Evolutionary conservation across 2,888 invertebrate species (phyloP).

Genomic region (Nemurella pictetii): DNA sequence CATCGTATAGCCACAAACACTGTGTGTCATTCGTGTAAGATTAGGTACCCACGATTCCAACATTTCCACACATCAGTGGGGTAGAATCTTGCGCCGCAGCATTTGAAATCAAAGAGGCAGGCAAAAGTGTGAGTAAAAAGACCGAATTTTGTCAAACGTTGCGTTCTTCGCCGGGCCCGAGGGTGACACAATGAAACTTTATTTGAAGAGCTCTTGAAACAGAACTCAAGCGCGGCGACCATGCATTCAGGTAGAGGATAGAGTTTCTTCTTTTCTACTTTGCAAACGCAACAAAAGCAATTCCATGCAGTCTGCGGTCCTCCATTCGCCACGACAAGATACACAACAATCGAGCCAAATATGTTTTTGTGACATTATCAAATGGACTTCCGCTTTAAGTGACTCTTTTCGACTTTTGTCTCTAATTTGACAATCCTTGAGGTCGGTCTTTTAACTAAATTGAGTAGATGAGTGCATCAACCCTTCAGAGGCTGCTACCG

Average conservation of each 20-base stretch:
- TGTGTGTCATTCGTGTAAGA: too few relatives aligned
- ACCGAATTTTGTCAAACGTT: neutral
- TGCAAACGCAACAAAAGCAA: slow-evolving; percentile 2
- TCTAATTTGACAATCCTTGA: slow-evolving; percentile 30
- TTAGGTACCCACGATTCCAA: too few relatives aligned
- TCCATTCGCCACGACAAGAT: slow-evolving; percentile 14
- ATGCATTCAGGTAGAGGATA: neutral
- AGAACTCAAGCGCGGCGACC: neutral
- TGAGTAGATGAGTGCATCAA: slow-evolving; percentile 19
- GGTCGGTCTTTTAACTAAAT: slow-evolving; percentile 25
- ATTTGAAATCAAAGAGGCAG: neutral
- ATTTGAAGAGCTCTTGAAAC: slow-evolving; percentile 11
- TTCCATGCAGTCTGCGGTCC: slow-evolving; percentile 17
- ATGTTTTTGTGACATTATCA: slow-evolving; percentile 32
- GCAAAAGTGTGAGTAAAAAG: slow-evolving; percentile 11
- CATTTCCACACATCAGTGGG: too few relatives aligned
- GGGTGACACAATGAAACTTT: slow-evolving; percentile 3
- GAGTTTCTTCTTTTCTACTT: neutral
- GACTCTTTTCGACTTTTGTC: slow-evolving; percentile 25
- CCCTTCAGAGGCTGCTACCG: slow-evolving; percentile 5
- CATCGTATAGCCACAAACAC: too few relatives aligned
- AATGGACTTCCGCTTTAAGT: slow-evolving; percentile 29
- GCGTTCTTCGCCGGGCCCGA: neutral
- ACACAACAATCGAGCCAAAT: neutral
- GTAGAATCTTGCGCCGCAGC: too few relatives aligned